Base-by-base conservation (phyloP, 1,140 invertebrate species). In the Meteorus sp. region DNA sequence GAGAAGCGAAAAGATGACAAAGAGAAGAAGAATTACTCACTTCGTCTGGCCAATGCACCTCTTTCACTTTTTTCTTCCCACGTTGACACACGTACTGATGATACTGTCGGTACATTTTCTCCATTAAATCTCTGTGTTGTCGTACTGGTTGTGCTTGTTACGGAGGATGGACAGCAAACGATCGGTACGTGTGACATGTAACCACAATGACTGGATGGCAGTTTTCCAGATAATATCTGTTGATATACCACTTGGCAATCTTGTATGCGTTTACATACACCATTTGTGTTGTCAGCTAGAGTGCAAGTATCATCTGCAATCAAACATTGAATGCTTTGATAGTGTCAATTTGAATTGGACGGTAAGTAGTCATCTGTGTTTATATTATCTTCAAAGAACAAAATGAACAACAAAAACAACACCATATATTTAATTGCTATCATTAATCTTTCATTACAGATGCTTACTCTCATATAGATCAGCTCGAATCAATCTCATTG, bases 101-200 rank as follows among this genome's bases (percentile, higher is more conserved):
- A 15, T n/a, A 7, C 9, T 19, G 45, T 19, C 11, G 33, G 33
- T 19, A 17, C 22, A 17, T n/a, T n/a, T n/a, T n/a, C n/a, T n/a
- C n/a, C n/a, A n/a, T n/a, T n/a, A n/a, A n/a, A 3, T 25, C 22
- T 25, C 11, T 31, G 2, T 15, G 5, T 50, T 37, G 25, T 37
- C n/a, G 50, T 19, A 11, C 23, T 52, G 20, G 33, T 39, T 4
- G 17, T 29, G 35, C 27, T 51, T n/a, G 55, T 27, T 2, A 8
- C 23, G 17, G 29, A n/a, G n/a, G n/a, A 8, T 45, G 75, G 75
- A 52, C 77, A 79, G 33, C 77, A 79, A 0, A 79, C 64, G 1
- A 78, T 20, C 0, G 71, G 70, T 0, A 66, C 58, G 0, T 35
- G 57, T 29, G 27, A 11, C 0, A 0, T 0, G 53, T 51, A 74